Percentiles rank a stretch among this genome's conserved stretches.
Conservation (phyloP, 2,113 vertebrate genomes). For the Bos taurus region DNA sequence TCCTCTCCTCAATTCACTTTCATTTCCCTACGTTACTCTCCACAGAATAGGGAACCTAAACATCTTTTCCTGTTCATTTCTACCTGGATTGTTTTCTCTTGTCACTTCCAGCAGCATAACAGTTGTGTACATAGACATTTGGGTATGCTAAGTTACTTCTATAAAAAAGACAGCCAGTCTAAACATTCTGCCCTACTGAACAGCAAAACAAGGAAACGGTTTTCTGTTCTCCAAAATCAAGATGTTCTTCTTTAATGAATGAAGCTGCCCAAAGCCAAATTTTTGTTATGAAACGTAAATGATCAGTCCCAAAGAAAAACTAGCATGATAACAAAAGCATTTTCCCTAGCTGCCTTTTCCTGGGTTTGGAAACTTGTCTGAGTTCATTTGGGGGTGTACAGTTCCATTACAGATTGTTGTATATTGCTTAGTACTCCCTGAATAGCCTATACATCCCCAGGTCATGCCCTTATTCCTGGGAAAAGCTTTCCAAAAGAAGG, state of each 20-base stretch:
- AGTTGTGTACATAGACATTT: neutral
- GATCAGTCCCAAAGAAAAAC: neutral
- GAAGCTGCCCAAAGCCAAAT: neutral
- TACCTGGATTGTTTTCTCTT: neutral
- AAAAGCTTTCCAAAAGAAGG: neutral
- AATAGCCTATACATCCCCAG: neutral
- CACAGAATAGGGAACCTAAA: constrained; percentile 27
- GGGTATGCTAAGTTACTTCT: neutral
- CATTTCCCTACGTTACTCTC: constrained; percentile 38
- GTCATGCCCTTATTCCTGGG: neutral
- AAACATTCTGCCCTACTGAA: neutral
- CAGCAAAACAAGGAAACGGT: neutral
- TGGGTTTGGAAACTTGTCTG: neutral
- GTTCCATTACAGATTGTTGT: neutral
- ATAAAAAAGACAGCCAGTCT: neutral
- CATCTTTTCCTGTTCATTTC: neutral
- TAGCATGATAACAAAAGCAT: neutral
- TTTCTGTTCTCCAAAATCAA: constrained; percentile 31
- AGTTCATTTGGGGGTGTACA: neutral
- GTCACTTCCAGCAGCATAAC: neutral
- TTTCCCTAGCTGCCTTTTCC: neutral
- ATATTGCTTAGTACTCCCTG: neutral
- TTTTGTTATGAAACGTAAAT: constrained; percentile 31
- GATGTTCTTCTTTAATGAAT: constrained; percentile 25
- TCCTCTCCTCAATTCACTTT: constrained; percentile 40